Evolutionary conservation across 2,888 invertebrate species (phyloP).

Genomic region (Sphaeridia pumilis): DNA sequence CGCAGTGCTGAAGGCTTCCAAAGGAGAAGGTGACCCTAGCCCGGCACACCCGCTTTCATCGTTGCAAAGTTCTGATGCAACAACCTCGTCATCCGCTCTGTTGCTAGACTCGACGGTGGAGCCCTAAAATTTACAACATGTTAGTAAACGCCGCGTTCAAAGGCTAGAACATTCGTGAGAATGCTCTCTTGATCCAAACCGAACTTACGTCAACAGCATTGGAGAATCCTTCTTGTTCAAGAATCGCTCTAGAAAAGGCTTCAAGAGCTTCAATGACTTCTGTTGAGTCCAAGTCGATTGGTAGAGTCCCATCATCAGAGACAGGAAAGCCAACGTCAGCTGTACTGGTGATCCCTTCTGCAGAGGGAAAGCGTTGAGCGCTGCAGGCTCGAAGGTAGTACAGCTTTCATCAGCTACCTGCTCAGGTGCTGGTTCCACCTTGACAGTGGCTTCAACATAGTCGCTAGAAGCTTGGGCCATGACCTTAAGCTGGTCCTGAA

Average conservation of each 20-base stretch:
- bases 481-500: constrained; percentile 23
- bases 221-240: constrained; percentile 17
- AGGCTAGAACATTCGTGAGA: background rate
- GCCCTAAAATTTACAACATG: constrained; percentile 2
- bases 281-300: constrained; percentile 31
- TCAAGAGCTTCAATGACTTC: constrained; percentile 30
- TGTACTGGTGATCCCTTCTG: constrained; percentile 34
- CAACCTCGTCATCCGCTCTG: constrained; percentile 8
- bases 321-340: constrained; percentile 25
- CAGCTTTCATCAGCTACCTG: constrained; percentile 9
- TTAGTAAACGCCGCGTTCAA: background rate
- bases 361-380: constrained; percentile 36
- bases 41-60: constrained; percentile 17
- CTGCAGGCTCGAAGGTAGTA: constrained; percentile 34
- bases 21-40: constrained; percentile 3
- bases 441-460: background rate
- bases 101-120: constrained; percentile 9
- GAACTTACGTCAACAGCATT: constrained; percentile 24
- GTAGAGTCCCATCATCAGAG: constrained; percentile 27
- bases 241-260: constrained; percentile 28
- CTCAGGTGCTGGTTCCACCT: constrained; percentile 11
- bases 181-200: background rate
- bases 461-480: background rate
- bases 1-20: background rate
- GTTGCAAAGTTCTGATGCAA: constrained; percentile 10